A percentile compares a stretch with the other conserved stretches of the same genome.
Conservation (phyloP, 2,113 vertebrate species). For the Illadopsis cleaveri region DNA sequence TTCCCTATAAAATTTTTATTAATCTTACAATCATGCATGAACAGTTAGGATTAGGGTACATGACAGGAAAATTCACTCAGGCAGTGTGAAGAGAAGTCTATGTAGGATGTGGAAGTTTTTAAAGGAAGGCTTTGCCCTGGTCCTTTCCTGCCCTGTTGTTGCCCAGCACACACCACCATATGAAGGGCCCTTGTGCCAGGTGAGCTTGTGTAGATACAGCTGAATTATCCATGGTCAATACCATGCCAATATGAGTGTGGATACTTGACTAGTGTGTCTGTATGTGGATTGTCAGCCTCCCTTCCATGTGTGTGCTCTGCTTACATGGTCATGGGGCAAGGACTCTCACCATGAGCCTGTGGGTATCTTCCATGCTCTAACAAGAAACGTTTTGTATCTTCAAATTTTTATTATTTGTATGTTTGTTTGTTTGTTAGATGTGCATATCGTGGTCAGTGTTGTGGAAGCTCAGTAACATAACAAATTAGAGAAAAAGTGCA, state of each 20-base stretch:
- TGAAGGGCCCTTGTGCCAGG: neutral
- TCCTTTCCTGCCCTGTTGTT: neutral
- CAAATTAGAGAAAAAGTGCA: neutral
- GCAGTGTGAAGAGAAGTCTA: neutral
- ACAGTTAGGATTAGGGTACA: neutral
- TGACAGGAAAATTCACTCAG: neutral
- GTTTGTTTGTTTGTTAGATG: neutral
- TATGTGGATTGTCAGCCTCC: neutral
- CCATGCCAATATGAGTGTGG: neutral
- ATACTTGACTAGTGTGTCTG: rapidly evolving
- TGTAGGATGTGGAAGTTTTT: neutral
- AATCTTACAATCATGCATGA: neutral
- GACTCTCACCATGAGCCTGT: neutral
- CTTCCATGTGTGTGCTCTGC: rapidly evolving
- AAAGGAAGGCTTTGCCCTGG: neutral
- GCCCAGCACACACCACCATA: neutral
- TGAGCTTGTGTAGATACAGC: neutral
- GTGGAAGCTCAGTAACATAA: neutral
- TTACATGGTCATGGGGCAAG: rapidly evolving
- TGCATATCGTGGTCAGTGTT: neutral
- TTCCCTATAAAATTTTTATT: neutral
- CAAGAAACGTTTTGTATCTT: neutral
- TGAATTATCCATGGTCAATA: neutral
- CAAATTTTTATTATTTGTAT: too few relatives aligned
- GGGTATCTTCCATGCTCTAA: neutral